Evolutionary conservation across 2,888 invertebrate genomes (phyloP), one percentile per base, ranked within the genome.

Genomic region (Melitaea athalia): DNA sequence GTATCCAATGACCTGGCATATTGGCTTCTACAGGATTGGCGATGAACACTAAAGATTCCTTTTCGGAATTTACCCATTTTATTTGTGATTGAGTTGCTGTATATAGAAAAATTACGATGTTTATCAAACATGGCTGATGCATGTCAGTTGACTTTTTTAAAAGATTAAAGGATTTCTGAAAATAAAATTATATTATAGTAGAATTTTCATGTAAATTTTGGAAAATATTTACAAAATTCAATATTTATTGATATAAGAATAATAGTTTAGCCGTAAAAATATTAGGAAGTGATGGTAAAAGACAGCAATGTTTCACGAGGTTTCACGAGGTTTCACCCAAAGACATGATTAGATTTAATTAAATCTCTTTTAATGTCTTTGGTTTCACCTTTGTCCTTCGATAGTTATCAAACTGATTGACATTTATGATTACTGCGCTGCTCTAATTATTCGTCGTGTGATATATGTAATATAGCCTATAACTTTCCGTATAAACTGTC

Each of bases 1-100:
- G 88, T 47, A 88, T 76, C 87, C 88, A 88, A 63, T 88, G 88
- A 0, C 87, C 84, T 0, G 88, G 88, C 82, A 87, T 79, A 4
- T 83, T 75, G 0, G 87, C 81, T 74, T 88, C 88, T 0, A 88
- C 77, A 0, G 88, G 88, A 60, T 88, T 88, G 0, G 83, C 85
- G 15, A 88, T 83, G 67, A 82, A 88, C 2, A 86, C 64, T 17
- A 82, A 68, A 2, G 76, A 74, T 45, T 82, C 81, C 12, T 77
- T 76, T 33, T 76, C 68, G 0, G 78, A 74, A 17, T 79, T 64
- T 15, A 76, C 77, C 76, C 78, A 79, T 74, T 71, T 69, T 59
- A 71, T 17, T n/a, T 57, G 52, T 12, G 15, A 17, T 63, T 59
- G 42, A 4, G 17, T 14, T 42, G 63, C n/a, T 24, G 24, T 50